Evolutionary conservation across 2,888 invertebrate genomes (phyloP).

Genomic region (Pemphredon lugubris): DNA sequence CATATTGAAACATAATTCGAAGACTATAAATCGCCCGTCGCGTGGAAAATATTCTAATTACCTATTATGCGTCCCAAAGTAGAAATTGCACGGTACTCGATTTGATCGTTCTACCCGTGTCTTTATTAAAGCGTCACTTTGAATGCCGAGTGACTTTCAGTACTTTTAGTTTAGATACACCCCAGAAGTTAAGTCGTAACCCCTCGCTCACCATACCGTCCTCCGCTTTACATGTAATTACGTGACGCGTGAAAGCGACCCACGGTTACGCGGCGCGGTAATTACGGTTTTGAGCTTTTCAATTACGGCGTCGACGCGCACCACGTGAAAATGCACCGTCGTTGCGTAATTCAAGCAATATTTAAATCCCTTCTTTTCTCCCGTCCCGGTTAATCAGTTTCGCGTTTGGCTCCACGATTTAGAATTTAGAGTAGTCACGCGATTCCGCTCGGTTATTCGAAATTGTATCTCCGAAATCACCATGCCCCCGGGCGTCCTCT

Average conservation of each 20-base stretch:
- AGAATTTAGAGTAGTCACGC: not conserved
- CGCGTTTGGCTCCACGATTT: not conserved
- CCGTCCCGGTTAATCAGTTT: too few relatives aligned
- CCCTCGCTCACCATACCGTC: conserved; percentile 1
- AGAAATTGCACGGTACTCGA: not conserved
- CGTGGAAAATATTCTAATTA: too few relatives aligned
- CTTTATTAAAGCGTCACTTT: conserved; percentile 23
- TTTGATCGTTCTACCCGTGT: too few relatives aligned
- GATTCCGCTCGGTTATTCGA: too few relatives aligned
- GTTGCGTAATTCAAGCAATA: conserved; percentile 49
- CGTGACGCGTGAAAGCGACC: conserved; percentile 45
- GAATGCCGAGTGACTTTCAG: conserved; percentile 24
- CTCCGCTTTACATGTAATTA: conserved; percentile 57
- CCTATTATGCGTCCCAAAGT: not conserved
- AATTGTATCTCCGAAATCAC: too few relatives aligned
- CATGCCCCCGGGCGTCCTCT: too few relatives aligned
- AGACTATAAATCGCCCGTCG: too few relatives aligned
- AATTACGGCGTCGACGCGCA: conserved; percentile 47
- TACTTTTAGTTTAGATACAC: conserved; percentile 35
- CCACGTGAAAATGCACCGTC: conserved; percentile 15
- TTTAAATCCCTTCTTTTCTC: conserved; percentile 49
- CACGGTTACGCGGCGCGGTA: conserved; percentile 41
- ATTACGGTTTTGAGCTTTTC: conserved; percentile 63
- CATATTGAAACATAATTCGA: too few relatives aligned
- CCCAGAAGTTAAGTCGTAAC: conserved; percentile 17